phyloP scores from a whole-genome alignment of 2,113 vertebrate genomes.

The Tapirus terrestris region DNA sequence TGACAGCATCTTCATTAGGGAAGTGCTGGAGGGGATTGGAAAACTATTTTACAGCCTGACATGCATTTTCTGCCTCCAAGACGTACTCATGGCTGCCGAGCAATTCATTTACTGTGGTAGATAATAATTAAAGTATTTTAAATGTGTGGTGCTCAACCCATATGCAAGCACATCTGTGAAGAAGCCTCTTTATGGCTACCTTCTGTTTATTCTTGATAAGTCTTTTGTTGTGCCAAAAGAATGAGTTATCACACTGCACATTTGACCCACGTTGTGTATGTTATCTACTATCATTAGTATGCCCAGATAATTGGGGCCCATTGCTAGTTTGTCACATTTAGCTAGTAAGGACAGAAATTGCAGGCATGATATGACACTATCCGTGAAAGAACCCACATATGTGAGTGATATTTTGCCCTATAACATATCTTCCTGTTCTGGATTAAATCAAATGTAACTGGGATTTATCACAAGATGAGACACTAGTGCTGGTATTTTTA shows the following conservation, averaged over 20 bases:
- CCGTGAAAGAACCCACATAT: constrained; percentile 26
- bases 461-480: neutral
- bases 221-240: constrained; percentile 80
- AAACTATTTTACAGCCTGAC: neutral
- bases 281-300: constrained; percentile 58
- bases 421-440: neutral
- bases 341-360: neutral
- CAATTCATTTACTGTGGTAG: constrained; percentile 71
- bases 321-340: constrained; percentile 53
- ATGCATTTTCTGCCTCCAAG: constrained; percentile 46
- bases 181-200: constrained; percentile 69
- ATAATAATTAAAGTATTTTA: constrained; percentile 80
- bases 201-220: constrained; percentile 82
- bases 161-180: constrained; percentile 81
- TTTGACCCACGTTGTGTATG: constrained; percentile 58
- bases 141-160: constrained; percentile 70
- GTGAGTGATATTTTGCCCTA: constrained; percentile 14
- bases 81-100: constrained; percentile 42
- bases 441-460: constrained; percentile 59
- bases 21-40: neutral
- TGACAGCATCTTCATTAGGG: neutral
- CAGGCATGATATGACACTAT: constrained; percentile 50
- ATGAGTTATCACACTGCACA: constrained; percentile 54
- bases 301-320: neutral
- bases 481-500: neutral